Base-by-base conservation (phyloP, 1,140 invertebrate species). In the Coboldia fuscipes region DNA sequence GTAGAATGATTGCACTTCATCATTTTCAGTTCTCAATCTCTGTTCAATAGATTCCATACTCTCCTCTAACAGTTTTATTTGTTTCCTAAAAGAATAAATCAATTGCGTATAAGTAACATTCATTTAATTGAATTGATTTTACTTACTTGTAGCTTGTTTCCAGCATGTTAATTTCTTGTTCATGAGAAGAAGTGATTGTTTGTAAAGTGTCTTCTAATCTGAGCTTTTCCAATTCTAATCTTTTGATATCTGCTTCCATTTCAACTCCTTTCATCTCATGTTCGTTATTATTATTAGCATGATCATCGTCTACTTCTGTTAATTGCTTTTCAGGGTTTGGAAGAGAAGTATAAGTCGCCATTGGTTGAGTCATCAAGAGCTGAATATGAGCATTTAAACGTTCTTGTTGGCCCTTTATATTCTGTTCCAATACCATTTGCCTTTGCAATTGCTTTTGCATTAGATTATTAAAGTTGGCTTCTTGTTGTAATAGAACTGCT, bases 351-450 rank as follows among this genome's bases (percentile, higher is more conserved):
- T 13, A 18, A 33, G 28, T 15, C 28, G 16, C 34, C 0, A 40
- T 31, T 2, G 56, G 54, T 34, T 59, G 55, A 0, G 48, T 42
- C 41, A 62, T 50, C 40, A 64, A 41, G 10, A 59, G 40, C 34
- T 63, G 55, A 9, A 64, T 57, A 32, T 64, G 60, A 41, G 57
- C 51, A 43, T 62, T 64, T 9, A 64, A 61, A 4, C 60, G 46
- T 37, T 62, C 57, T 39, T 64, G 61, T 41, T 64, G 61, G 8
- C 48, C 35, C 24, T 56, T 46, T 36, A 63, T 59, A 32, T 58
- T 54, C 31, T 57, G 52, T 41, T 64, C 61, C 40, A 64, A 49
- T 36, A 54, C 46, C 32, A 57, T 54, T 37, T 64, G 61, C 28
- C 60, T 57, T 30, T 58, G 45, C 27, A 62, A 42, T 30, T 63